Evolutionary conservation across 2,888 invertebrate species (phyloP).

Genomic region (Sminthurides aquaticus): DNA sequence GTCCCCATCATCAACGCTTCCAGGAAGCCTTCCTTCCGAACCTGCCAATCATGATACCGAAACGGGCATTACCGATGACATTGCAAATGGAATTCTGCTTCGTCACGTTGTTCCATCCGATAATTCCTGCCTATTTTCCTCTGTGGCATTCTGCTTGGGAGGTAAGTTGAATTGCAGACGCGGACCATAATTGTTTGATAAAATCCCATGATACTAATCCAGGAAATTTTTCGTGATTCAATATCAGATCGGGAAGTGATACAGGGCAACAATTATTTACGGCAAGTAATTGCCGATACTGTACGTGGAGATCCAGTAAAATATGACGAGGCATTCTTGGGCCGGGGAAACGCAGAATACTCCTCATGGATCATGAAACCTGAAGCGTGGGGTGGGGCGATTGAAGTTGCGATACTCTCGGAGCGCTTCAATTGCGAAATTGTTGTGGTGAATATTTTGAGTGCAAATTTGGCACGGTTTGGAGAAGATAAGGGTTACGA

Average conservation of each 20-base stretch:
- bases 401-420: constrained; percentile 80
- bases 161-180: constrained; percentile 46
- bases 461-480: constrained; percentile 81
- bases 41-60: too few species aligned
- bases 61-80: too few species aligned
- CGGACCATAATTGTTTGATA: not conserved
- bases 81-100: constrained; percentile 66
- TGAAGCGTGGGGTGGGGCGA: constrained; percentile 92
- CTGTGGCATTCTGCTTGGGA: constrained; percentile 60
- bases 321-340: constrained; percentile 78
- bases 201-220: too few species aligned
- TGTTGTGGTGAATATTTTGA: constrained; percentile 84
- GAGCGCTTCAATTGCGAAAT: constrained; percentile 84
- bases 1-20: too few species aligned
- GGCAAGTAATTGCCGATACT: constrained; percentile 77
- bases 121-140: constrained; percentile 92
- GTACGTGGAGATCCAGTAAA: constrained; percentile 67
- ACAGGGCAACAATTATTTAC: constrained; percentile 64
- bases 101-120: constrained; percentile 90
- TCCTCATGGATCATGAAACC: constrained; percentile 82
- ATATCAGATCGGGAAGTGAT: constrained; percentile 62
- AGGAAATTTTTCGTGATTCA: too few species aligned
- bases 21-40: not conserved
- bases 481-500: constrained; percentile 84
- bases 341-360: constrained; percentile 75